Conservation (phyloP, 2,113 vertebrate genomes). For the Gasterosteus nipponicus region DNA sequence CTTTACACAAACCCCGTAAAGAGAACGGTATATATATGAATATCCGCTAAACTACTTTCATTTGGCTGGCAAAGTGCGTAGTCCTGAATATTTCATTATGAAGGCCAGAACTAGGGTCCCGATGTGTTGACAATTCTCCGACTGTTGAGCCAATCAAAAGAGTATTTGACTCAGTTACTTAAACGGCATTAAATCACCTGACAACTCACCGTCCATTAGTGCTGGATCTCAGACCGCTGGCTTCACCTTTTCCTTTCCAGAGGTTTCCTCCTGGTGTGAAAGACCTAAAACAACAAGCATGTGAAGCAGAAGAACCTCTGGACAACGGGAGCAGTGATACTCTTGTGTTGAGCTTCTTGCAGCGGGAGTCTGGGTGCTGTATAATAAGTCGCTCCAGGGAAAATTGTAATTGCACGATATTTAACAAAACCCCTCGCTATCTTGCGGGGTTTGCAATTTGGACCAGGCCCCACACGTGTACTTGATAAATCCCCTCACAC, state of each 20-base stretch:
- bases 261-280: background rate
- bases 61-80: no score
- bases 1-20: no score
- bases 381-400: slow-evolving; percentile 61
- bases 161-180: no score
- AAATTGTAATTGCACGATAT: slow-evolving; percentile 64
- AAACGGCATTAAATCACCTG: no score
- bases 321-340: slow-evolving; percentile 28
- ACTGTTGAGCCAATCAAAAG: no score
- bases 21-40: no score
- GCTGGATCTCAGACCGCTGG: background rate
- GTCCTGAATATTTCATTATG: no score
- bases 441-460: slow-evolving; percentile 54
- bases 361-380: slow-evolving; percentile 55
- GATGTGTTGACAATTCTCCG: no score
- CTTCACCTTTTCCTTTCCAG: background rate
- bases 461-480: slow-evolving; percentile 33
- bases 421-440: slow-evolving; percentile 63
- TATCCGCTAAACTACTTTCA: no score
- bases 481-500: slow-evolving; percentile 24
- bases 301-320: slow-evolving; percentile 1
- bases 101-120: no score
- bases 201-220: no score
- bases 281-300: background rate
- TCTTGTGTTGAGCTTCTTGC: slow-evolving; percentile 34